Evolutionary conservation across 2,888 invertebrate genomes (phyloP).

Genomic region (Dichetophora obliterata): DNA sequence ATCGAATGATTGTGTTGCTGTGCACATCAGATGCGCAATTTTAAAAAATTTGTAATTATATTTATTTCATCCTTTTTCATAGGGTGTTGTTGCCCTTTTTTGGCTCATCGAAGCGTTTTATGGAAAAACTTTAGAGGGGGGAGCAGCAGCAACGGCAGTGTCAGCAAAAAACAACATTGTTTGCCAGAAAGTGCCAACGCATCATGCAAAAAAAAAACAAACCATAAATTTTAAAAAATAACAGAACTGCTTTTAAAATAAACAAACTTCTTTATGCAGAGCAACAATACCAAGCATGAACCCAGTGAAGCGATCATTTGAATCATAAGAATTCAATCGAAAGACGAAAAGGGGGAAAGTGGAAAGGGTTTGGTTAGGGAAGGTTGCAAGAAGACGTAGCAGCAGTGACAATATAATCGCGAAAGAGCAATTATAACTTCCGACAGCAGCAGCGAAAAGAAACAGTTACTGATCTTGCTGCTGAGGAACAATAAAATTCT

Average conservation of each 20-base stretch:
- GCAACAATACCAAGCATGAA: too few species aligned
- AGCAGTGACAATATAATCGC: neutral
- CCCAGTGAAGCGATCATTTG: neutral
- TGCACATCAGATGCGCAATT: conserved; percentile 14
- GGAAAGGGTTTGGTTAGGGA: too few species aligned
- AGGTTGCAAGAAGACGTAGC: neutral
- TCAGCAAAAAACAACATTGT: neutral
- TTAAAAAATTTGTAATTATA: neutral
- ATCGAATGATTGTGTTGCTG: neutral
- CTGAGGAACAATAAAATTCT: too few species aligned
- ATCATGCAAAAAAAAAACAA: conserved; percentile 14
- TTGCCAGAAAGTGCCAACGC: conserved; percentile 8
- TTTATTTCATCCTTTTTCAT: neutral
- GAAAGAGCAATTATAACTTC: neutral
- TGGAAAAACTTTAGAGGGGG: conserved; percentile 10
- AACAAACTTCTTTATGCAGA: too few species aligned
- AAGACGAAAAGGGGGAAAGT: neutral
- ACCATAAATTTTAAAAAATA: neutral
- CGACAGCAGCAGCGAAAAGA: neutral
- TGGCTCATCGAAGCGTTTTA: conserved; percentile 20
- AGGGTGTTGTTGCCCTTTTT: conserved; percentile 13
- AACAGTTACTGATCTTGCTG: neutral
- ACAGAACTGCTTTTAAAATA: neutral
- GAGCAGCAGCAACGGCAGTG: neutral
- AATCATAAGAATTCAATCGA: neutral